Evolutionary conservation across 2,113 vertebrate genomes (phyloP).

Genomic region (Astatotilapia flaviijosephi): DNA sequence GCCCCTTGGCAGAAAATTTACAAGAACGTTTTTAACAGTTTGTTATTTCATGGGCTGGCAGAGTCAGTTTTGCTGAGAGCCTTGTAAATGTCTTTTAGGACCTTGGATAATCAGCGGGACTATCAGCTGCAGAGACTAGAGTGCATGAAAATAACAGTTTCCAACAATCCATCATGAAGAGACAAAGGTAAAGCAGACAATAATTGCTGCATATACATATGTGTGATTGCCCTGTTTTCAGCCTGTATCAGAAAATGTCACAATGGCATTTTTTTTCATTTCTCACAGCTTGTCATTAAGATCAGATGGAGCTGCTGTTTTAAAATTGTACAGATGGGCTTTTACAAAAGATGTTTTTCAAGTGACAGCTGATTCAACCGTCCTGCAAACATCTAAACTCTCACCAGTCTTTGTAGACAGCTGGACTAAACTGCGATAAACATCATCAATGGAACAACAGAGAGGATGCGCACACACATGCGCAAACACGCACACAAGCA

Average conservation of each 20-base stretch:
- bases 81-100: conserved; percentile 46
- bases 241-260: background rate
- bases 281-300: background rate
- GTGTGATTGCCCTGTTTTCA: background rate
- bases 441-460: background rate
- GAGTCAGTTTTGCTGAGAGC: conserved; percentile 36
- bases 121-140: background rate
- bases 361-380: background rate
- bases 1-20: conserved; percentile 44
- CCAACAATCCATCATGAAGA: background rate
- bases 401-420: conserved; percentile 31
- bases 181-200: background rate
- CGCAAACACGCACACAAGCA: background rate
- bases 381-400: background rate
- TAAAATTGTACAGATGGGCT: background rate
- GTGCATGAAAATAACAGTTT: background rate
- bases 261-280: background rate
- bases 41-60: conserved; percentile 51
- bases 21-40: conserved; percentile 42
- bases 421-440: background rate
- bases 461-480: background rate
- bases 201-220: background rate
- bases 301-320: background rate
- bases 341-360: background rate
- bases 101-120: conserved; percentile 4